Conservation (phyloP, 2,797 vertebrate species). For the Emydoidea blandingii region DNA sequence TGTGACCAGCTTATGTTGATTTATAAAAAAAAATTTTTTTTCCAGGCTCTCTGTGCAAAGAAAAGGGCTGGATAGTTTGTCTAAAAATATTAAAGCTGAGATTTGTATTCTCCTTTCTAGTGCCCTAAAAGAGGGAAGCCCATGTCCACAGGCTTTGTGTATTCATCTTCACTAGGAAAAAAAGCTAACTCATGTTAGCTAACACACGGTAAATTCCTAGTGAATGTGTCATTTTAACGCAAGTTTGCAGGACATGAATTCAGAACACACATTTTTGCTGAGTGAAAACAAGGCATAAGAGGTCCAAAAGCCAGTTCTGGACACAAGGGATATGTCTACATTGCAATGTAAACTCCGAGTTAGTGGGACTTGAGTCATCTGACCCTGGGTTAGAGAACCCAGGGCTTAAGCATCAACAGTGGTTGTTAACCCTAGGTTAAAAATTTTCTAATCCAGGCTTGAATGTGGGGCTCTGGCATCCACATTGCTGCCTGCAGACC, state of each 20-base stretch:
- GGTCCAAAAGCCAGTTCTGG: accelerated
- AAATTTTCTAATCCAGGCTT: no score
- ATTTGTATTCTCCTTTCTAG: neutral
- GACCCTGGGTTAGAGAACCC: no score
- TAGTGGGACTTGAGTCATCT: no score
- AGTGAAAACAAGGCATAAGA: accelerated
- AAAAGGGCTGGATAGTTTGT: neutral
- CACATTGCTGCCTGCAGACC: no score
- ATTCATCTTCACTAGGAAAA: neutral
- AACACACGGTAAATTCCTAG: neutral
- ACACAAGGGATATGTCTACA: neutral
- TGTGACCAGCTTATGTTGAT: neutral
- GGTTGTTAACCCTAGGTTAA: no score
- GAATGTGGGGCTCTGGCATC: no score
- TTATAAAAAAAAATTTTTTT: accelerated
- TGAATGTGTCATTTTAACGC: neutral
- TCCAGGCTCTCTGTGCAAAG: accelerated
- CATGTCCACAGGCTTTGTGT: neutral
- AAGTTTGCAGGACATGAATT: neutral
- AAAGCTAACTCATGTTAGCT: neutral
- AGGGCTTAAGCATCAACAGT: no score
- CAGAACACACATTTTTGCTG: neutral
- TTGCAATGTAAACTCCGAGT: neutral
- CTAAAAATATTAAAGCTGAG: accelerated
- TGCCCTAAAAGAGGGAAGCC: neutral